Evolutionary conservation across 2,113 vertebrate genomes (phyloP), one percentile per base, ranked within the genome.

Genomic region (Oryzias woworae): DNA sequence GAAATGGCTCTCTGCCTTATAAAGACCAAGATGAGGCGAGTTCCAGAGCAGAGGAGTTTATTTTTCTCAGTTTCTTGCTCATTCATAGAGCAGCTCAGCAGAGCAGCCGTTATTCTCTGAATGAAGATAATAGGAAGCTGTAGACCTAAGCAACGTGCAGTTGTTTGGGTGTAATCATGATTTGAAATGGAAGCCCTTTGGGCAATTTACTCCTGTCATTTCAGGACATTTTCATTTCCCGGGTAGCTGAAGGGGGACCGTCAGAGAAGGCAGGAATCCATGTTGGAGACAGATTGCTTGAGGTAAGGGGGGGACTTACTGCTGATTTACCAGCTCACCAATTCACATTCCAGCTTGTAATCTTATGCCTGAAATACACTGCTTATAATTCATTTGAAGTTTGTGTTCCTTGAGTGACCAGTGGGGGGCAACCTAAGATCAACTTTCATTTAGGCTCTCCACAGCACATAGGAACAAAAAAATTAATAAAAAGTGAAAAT

Each of bases 21-120:
- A 93, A 91, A 89, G 91, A 92, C 77, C 90, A 90, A 0, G 91
- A 94, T 72, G 93, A 96, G 90, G 95, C 95, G 62, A 68, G 77
- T 51, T 49, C 52, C 58, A 15, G 8, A 28, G 22, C 14, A 62
- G 44, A 7, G 14, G 51, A 55, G 13, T 15, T 2, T 2, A 18
- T 22, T 23, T 16, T 42, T 26, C 24, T 56, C 36, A 23, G 12
- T 48, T 18, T 43, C 14, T 36, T 67, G 36, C 53, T 31, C 55
- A 53, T 55, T 66, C 16, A 53, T 4, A 43, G 16, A 2, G 10
- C 20, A 20, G 20, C 20, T 20, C 20, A 20, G 20, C 20, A 20
- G 20, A 20, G 20, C 23, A 22, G 24, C 16, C 0, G 53, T 71
- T 50, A 13, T 14, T 49, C 18, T 17, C 18, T 53, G 50, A 47